These are phyloP conservation scores for Erebia epiphron DNA, from an alignment of 2,888 invertebrate species.

Conservation along the genomic window DNA sequence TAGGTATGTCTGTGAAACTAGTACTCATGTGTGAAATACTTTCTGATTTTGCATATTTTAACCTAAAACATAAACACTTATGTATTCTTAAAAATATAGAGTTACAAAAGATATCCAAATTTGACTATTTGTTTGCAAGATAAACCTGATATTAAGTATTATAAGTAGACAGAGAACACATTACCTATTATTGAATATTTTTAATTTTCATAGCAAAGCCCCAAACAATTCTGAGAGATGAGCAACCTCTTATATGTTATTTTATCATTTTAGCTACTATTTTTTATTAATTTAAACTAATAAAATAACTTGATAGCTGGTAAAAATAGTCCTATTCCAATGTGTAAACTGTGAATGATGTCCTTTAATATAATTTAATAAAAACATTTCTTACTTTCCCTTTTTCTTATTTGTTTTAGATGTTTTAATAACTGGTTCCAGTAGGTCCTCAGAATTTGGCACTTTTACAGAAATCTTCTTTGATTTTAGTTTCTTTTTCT, in stretches of 20 bases:
- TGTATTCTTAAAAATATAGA: neutral
- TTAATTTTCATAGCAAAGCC: neutral
- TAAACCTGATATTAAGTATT: neutral
- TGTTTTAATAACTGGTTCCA: slow-evolving; percentile 66
- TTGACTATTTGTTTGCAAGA: neutral
- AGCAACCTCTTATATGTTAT: too few relatives aligned
- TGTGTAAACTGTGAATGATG: neutral
- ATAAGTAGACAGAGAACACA: neutral
- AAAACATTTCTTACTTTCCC: slow-evolving; percentile 67
- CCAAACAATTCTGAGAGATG: too few relatives aligned
- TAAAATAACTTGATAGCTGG: neutral
- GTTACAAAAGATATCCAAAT: neutral
- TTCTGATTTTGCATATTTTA: slow-evolving; percentile 72
- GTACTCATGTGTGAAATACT: slow-evolving; percentile 62
- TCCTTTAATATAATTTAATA: neutral
- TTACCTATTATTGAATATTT: neutral
- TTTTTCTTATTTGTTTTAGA: slow-evolving; percentile 75
- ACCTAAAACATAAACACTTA: slow-evolving; percentile 55
- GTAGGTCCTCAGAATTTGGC: slow-evolving; percentile 67
- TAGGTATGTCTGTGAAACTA: slow-evolving; percentile 74
- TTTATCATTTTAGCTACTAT: too few relatives aligned
- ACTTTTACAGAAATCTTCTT: slow-evolving; percentile 73
- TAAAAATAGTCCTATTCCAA: neutral
- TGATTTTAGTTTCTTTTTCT: slow-evolving; percentile 73
- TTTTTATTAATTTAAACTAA: too few relatives aligned